Percentiles rank a stretch among this genome's conserved stretches.
These are phyloP conservation scores for Dendropsophus ebraccatus DNA, from an alignment of 2,113 vertebrate species.

Conservation along the genomic window DNA sequence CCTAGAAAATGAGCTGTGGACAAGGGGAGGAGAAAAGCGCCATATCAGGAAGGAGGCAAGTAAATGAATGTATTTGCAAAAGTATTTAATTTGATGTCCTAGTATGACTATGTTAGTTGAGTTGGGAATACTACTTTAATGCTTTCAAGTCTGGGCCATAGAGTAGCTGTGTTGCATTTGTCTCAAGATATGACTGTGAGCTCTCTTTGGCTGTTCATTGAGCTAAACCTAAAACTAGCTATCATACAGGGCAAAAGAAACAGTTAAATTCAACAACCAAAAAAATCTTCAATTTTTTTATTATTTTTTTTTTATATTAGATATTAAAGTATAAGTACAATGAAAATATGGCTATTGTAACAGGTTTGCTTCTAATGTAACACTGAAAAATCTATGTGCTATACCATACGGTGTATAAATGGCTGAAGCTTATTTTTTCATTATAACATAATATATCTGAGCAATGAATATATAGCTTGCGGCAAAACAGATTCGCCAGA, in stretches of 20 bases:
- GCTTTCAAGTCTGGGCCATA: too few species aligned
- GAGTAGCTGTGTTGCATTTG: too few species aligned
- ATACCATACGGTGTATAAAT: conserved; percentile 2
- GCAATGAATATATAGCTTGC: conserved; percentile 37
- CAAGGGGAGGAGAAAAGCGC: too few species aligned
- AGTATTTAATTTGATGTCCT: too few species aligned
- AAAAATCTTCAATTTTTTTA: background rate
- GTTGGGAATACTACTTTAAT: too few species aligned
- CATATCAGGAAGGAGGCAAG: too few species aligned
- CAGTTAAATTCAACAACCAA: background rate
- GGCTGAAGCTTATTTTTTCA: conserved; percentile 13
- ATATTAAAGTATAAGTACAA: conserved; percentile 6
- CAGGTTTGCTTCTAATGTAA: conserved; percentile 8
- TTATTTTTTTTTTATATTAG: background rate
- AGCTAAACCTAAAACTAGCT: background rate
- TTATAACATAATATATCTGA: conserved; percentile 20
- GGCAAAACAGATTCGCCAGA: conserved; percentile 6
- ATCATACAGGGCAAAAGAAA: background rate
- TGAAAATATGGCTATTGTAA: background rate
- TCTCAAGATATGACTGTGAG: too few species aligned
- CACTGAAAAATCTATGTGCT: background rate
- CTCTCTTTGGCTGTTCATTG: background rate
- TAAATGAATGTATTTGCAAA: too few species aligned
- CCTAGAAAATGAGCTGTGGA: too few species aligned
- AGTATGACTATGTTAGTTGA: too few species aligned